These are phyloP conservation scores for Lateolabrax maculatus DNA, from an alignment of 2,797 vertebrate species.

Conservation along the genomic window DNA sequence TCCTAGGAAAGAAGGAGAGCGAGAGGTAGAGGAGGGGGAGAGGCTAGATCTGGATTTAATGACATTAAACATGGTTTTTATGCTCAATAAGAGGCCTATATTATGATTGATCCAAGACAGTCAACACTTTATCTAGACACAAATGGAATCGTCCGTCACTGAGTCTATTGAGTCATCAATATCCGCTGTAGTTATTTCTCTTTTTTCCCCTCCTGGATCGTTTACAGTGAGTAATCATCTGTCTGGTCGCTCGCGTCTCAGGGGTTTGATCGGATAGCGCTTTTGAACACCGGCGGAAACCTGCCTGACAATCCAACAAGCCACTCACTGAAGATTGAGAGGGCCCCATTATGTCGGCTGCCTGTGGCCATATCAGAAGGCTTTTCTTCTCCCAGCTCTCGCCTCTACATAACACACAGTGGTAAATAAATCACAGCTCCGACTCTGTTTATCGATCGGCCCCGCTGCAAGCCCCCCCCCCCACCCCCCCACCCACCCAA, in stretches of 20 bases:
- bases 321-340: slow-evolving; percentile 95
- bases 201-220: slow-evolving; percentile 87
- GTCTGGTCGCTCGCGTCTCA: slow-evolving; percentile 93
- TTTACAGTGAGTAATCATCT: slow-evolving; percentile 99
- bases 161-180: slow-evolving; percentile 99
- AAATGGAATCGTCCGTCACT: slow-evolving; percentile 97
- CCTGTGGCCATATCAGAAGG: slow-evolving; percentile 91
- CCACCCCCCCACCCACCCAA: too few relatives aligned
- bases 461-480: slow-evolving; percentile 9
- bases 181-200: slow-evolving; percentile 85
- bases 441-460: slow-evolving; percentile 97
- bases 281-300: slow-evolving; percentile 93
- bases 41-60: slow-evolving; percentile 93
- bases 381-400: slow-evolving; percentile 73
- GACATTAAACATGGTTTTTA: slow-evolving; percentile 97
- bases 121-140: slow-evolving; percentile 95
- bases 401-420: slow-evolving; percentile 96
- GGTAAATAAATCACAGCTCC: slow-evolving; percentile 97
- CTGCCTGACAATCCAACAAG: slow-evolving; percentile 94
- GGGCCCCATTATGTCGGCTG: slow-evolving; percentile 95
- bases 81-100: slow-evolving; percentile 96
- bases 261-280: slow-evolving; percentile 93
- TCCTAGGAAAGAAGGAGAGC: slow-evolving; percentile 36
- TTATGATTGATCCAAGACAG: slow-evolving; percentile 96
- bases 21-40: slow-evolving; percentile 22